Evolutionary conservation across 2,888 invertebrate species (phyloP).

Genomic region (Sepioteuthis lessoniana): DNA sequence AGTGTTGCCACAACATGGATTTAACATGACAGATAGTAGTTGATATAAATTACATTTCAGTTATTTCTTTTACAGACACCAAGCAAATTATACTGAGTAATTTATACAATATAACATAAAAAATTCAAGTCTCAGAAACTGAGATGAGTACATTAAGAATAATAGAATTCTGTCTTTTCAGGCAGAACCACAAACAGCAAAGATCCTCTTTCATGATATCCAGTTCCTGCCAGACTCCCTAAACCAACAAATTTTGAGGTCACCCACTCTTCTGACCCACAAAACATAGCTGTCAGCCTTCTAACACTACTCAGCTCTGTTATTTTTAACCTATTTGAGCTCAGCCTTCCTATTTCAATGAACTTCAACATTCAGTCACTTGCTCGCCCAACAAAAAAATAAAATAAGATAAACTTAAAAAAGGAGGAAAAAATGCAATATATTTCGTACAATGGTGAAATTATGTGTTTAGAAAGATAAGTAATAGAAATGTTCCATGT

Average conservation of each 20-base stretch:
- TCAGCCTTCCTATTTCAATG: neutral
- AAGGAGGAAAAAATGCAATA: neutral
- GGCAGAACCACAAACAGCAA: neutral
- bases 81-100: neutral
- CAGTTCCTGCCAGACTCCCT: neutral
- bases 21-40: neutral
- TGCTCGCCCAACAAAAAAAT: neutral
- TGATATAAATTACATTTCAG: neutral
- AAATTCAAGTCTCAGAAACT: no score
- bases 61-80: neutral
- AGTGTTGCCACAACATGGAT: no score
- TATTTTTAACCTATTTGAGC: slow-evolving; percentile 9
- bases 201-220: neutral
- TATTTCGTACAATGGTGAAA: neutral
- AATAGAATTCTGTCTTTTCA: neutral
- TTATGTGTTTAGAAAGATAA: neutral
- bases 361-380: neutral
- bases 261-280: slow-evolving; percentile 12
- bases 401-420: no score
- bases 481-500: neutral
- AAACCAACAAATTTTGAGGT: neutral
- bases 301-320: neutral
- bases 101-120: neutral
- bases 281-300: neutral
- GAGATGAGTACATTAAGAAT: neutral